Evolutionary conservation across 2,113 vertebrate species (phyloP), one percentile per base, ranked within the genome.

Genomic region (Oncorhynchus tshawytscha): DNA sequence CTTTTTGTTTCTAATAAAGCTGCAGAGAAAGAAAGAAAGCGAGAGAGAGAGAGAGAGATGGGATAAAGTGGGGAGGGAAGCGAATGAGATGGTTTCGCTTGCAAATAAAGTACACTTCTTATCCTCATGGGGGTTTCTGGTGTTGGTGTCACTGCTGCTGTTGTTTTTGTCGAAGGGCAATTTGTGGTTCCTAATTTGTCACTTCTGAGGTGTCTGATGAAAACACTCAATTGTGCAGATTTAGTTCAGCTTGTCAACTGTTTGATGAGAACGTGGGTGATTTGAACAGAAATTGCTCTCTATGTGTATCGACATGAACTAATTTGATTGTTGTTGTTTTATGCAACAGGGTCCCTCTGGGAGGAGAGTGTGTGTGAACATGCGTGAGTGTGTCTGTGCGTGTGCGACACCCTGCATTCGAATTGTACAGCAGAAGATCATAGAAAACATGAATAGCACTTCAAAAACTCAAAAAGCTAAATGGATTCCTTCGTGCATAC

Each of bases 171-270:
- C 70, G 34, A 31, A 31, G 39, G 31, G 70, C 39, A 39, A 39
- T 39, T 39, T 39, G 39, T 39, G 39, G 39, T 39, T 39, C 39
- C 59, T 81, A 60, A 72, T 79, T 79, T 74, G 67, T 74, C 78
- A 80, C 75, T 74, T 85, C 69, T 66, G 78, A 57, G 54, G 76
- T 11, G 11, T 73, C 78, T 82, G 72, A 82, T 81, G 81, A 73
- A 74, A 51, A 51, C 34, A 15, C 71, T 72, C 27, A 29, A 65
- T 65, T n/a, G 54, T 57, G 69, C 70, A 24, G 60, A 67, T 80
- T 82, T 69, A 78, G 77, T 64, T 74, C 60, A 76, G 80, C 69
- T 68, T 78, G 66, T 82, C 70, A 71, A 67, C 29, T 71, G 15
- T 78, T 82, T 79, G 67, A 82, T 78, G 70, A 13, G 78, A 81